phyloP scores from a whole-genome alignment of 2,888 invertebrate species.

The Allacma fusca region DNA sequence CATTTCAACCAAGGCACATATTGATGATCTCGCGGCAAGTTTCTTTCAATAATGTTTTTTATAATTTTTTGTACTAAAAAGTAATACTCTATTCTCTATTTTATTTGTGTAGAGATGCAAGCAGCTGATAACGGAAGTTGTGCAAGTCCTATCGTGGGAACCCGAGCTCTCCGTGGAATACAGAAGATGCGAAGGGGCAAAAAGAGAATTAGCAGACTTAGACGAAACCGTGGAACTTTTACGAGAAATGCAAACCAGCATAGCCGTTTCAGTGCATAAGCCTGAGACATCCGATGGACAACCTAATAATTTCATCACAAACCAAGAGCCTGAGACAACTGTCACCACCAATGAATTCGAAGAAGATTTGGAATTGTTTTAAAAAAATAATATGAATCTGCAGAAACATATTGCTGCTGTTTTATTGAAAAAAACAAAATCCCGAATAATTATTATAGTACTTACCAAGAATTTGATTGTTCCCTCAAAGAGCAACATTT shows the following conservation, averaged over 20 bases:
- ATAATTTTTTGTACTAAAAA: no score
- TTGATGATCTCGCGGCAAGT: slow-evolving; percentile 56
- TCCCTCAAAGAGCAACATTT: no score
- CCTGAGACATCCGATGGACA: not conserved
- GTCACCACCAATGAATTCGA: slow-evolving; percentile 16
- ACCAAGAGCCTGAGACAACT: not conserved
- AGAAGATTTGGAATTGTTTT: slow-evolving; percentile 42
- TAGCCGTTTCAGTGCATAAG: not conserved
- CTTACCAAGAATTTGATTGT: no score
- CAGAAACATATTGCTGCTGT: no score
- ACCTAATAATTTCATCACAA: not conserved
- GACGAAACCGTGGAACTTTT: not conserved
- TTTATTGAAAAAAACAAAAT: no score
- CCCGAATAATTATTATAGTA: no score
- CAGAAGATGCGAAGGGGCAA: slow-evolving; percentile 56
- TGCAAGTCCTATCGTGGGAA: slow-evolving; percentile 57
- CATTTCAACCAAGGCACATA: slow-evolving; percentile 54
- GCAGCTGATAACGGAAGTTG: slow-evolving; percentile 54
- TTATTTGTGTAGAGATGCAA: slow-evolving; percentile 50
- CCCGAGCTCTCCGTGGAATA: slow-evolving; percentile 56
- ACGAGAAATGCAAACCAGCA: not conserved
- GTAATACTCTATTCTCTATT: no score
- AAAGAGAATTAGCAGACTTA: slow-evolving; percentile 50
- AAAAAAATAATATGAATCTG: no score
- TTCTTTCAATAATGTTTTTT: not conserved